Evolutionary conservation across 30 jellyfish, hydroid and myxozoan species (phyloP).

Genomic region (Phacellophora camtschatica): DNA sequence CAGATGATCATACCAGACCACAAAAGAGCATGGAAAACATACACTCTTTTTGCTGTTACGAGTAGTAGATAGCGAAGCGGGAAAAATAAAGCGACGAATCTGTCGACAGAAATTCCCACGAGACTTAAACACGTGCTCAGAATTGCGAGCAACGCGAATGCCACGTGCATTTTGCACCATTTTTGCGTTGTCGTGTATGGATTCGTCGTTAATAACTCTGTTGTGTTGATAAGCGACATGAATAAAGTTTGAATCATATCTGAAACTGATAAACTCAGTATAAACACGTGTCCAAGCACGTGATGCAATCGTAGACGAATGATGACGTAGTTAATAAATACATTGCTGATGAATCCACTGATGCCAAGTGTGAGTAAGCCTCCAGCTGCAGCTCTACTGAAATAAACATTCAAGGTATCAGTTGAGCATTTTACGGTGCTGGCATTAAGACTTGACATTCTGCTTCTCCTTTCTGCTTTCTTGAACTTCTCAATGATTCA

Average conservation of each 20-base stretch:
- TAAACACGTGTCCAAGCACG: slow-evolving; percentile 32
- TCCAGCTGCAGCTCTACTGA: slow-evolving; percentile 14
- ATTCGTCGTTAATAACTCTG: slow-evolving; percentile 17
- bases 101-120: slow-evolving; percentile 51
- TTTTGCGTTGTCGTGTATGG: slow-evolving; percentile 16
- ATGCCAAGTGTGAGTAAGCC: slow-evolving; percentile 28
- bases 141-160: slow-evolving; percentile 24
- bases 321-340: slow-evolving; percentile 39
- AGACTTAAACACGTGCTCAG: slow-evolving; percentile 49
- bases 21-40: background rate
- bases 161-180: slow-evolving; percentile 49
- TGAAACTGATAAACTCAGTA: slow-evolving; percentile 38
- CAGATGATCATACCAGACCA: slow-evolving; percentile 35
- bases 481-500: no score
- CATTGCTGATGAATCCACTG: slow-evolving; percentile 42
- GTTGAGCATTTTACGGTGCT: no score
- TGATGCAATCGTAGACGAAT: slow-evolving; percentile 24
- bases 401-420: no score
- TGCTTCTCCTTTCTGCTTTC: no score
- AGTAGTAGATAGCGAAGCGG: slow-evolving; percentile 45
- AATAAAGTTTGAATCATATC: slow-evolving; percentile 33
- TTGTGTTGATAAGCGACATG: slow-evolving; percentile 13
- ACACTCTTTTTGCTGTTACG: slow-evolving; percentile 33
- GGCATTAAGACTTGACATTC: no score
- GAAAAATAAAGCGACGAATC: slow-evolving; percentile 50